Conservation (phyloP, 2,888 invertebrate genomes). For the Mechanitis mazaeus region DNA sequence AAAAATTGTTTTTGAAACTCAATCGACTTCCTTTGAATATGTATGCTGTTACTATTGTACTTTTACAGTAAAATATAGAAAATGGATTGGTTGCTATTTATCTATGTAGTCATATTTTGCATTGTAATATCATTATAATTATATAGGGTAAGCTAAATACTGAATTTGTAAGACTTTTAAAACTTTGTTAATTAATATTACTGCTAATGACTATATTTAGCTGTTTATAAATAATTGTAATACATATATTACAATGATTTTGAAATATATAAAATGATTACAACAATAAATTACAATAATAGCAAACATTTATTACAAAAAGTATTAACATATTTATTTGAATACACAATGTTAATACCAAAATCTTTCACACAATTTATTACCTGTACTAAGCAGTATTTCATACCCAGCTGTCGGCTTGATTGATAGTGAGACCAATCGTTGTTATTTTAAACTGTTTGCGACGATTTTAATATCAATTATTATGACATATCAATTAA, state of each 20-base stretch:
- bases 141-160: too few species aligned
- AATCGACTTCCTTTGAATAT: constrained; percentile 30
- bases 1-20: constrained; percentile 28
- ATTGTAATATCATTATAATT: too few species aligned
- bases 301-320: neutral
- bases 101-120: too few species aligned
- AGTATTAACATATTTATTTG: neutral
- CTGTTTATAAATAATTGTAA: too few species aligned
- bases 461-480: constrained; percentile 19
- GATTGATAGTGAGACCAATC: constrained; percentile 14
- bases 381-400: constrained; percentile 32
- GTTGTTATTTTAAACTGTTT: constrained; percentile 16
- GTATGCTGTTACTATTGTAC: constrained; percentile 26
- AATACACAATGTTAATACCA: constrained; percentile 2
- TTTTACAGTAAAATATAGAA: constrained; percentile 6
- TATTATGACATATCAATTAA: constrained; percentile 13
- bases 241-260: too few species aligned
- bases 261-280: too few species aligned
- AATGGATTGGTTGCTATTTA: neutral
- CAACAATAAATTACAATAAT: neutral
- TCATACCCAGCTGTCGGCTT: constrained; percentile 27
- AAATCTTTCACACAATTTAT: constrained; percentile 24
- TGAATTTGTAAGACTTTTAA: too few species aligned
- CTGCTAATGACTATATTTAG: too few species aligned
- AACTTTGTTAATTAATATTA: too few species aligned